These are phyloP conservation scores for Pediacus dermestoides DNA, from an alignment of 2,888 invertebrate species.

Conservation along the genomic window DNA sequence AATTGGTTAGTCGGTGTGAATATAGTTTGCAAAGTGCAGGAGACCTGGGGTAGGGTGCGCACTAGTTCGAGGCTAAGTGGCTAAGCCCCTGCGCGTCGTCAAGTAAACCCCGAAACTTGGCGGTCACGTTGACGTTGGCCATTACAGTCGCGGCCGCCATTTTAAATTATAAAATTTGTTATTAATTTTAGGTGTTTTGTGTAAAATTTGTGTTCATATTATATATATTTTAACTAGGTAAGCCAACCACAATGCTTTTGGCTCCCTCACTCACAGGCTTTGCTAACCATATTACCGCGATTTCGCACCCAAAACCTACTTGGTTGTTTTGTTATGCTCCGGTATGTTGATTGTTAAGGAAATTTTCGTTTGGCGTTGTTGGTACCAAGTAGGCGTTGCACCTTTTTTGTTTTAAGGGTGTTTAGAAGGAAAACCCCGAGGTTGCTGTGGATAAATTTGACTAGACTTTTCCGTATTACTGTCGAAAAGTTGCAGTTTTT, in stretches of 20 bases:
- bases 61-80: slow-evolving; percentile 31
- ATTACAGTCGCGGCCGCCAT: slow-evolving; percentile 44
- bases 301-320: neutral
- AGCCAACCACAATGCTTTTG: neutral
- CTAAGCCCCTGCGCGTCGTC: slow-evolving; percentile 69
- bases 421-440: too few species aligned
- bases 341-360: neutral
- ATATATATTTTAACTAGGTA: neutral
- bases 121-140: slow-evolving; percentile 56
- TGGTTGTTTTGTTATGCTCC: slow-evolving; percentile 1
- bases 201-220: slow-evolving; percentile 30
- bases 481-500: too few species aligned
- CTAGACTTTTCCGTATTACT: too few species aligned
- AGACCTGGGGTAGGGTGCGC: slow-evolving; percentile 19
- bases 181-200: slow-evolving; percentile 37
- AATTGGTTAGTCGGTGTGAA: too few species aligned
- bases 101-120: slow-evolving; percentile 62
- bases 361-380: slow-evolving; percentile 1
- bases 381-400: neutral
- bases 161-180: slow-evolving; percentile 40
- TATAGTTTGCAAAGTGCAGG: too few species aligned
- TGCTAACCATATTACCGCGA: neutral
- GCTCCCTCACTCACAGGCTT: neutral
- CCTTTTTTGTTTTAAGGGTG: too few species aligned
- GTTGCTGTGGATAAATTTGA: too few species aligned